Conservation (phyloP, 1,140 invertebrate genomes). For the Diachasma alloeum region DNA sequence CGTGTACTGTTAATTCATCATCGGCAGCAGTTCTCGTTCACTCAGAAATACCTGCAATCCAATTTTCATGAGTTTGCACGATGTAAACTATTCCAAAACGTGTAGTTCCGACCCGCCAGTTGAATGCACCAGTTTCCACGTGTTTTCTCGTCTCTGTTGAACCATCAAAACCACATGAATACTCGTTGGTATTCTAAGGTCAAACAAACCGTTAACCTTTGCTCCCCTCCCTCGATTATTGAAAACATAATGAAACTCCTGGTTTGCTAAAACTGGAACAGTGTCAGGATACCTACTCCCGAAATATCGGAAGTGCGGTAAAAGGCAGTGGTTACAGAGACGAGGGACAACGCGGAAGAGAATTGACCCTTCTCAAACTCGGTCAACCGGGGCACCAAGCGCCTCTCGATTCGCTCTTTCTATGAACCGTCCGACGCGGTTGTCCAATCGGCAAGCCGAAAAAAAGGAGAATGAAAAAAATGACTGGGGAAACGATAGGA, state of each 20-base stretch:
- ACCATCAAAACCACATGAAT: not conserved
- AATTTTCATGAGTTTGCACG: too few relatives aligned
- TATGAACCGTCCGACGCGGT: not conserved
- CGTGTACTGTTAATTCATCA: too few relatives aligned
- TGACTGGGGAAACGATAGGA: not conserved
- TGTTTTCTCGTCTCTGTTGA: not conserved
- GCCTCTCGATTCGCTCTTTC: constrained; percentile 20
- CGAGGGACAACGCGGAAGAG: not conserved
- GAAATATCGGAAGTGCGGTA: constrained; percentile 11
- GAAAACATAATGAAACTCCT: not conserved
- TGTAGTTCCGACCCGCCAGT: too few relatives aligned
- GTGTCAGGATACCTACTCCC: not conserved
- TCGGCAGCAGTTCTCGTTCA: too few relatives aligned
- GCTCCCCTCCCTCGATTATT: not conserved
- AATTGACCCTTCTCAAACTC: constrained; percentile 33
- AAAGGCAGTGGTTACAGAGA: not conserved
- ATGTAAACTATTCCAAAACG: too few relatives aligned
- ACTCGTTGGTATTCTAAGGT: not conserved
- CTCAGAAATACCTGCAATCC: too few relatives aligned
- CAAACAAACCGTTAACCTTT: not conserved
- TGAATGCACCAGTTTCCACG: not conserved
- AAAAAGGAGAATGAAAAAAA: constrained; percentile 20
- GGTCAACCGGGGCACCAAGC: constrained; percentile 20
- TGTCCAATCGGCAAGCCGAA: not conserved
- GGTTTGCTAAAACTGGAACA: not conserved